Base-by-base conservation (phyloP, 35 echinoderm and acorn worm species). In the Patiria miniata region DNA sequence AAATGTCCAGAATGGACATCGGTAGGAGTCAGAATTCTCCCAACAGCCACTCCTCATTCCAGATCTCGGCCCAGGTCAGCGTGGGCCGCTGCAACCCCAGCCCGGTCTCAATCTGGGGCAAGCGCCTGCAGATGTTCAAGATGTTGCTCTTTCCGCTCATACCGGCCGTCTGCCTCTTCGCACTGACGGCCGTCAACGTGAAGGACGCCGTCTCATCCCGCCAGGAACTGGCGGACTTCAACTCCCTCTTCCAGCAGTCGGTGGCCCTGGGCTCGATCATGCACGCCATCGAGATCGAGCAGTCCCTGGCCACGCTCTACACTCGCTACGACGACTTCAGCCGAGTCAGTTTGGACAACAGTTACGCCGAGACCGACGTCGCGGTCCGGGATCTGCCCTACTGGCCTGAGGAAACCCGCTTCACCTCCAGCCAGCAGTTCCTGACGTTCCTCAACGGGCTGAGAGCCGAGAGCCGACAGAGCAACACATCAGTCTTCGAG, bases 111-210 rank as follows among this genome's bases (percentile, higher is more conserved):
- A 17, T 9, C 23, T 83, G 54, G 36, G 86, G 91, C 8, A 81
- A 87, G 12, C 65, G 83, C 16, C 68, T 93, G 7, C 91, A 93
- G 53, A 77, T 93, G 26, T 40, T 89, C 22, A 85, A 89, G 86
- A 93, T 93, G 91, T 26, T 93, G 8, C 21, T 80, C 34, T 89
- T 93, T 19, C 91, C 91, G 2, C 39, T 93, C 30, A 54, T 88
- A 0, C 91, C 91, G 8, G 83, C 91, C 28, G 34, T 73, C 55
- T 82, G 34, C 14, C 61, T 17, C 34, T 81, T 29, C 52, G 53
- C 17, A 21, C 5, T 17, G 29, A 28, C 52, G 37, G 86, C 68
- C 80, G 68, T 87, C 39, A 87, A 77, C 32, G 44, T 87, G 29
- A 15, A 87, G 18, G 36, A 53, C 40, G 33, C 76, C 9, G 36